phyloP scores from a whole-genome alignment of 2,888 invertebrate species.

The Dryadula phaetusa region DNA sequence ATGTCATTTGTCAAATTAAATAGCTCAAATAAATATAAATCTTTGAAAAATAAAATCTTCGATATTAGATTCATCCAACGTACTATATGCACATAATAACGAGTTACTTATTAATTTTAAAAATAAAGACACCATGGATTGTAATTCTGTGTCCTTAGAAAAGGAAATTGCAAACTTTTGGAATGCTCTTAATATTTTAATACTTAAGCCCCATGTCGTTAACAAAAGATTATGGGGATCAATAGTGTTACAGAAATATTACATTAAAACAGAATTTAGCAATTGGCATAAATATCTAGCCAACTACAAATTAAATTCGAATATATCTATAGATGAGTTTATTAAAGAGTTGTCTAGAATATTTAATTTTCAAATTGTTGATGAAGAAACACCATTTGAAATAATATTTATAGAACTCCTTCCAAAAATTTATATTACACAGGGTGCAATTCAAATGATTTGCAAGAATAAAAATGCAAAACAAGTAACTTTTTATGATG shows the following conservation, averaged over 20 bases:
- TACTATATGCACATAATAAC: not conserved
- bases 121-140: not conserved
- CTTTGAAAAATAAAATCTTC: not conserved
- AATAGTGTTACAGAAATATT: conserved; percentile 58
- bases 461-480: conserved; percentile 67
- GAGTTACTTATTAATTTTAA: not conserved
- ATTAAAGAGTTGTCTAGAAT: conserved; percentile 40
- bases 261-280: conserved; percentile 26
- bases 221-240: conserved; percentile 88
- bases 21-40: too few species aligned
- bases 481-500: conserved; percentile 76
- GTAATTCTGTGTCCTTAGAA: not conserved
- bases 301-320: conserved; percentile 31
- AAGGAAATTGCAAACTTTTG: conserved; percentile 76
- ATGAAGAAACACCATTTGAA: conserved; percentile 49
- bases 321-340: conserved; percentile 29
- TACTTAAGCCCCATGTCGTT: conserved; percentile 88
- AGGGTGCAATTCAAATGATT: conserved; percentile 65
- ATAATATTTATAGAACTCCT: conserved; percentile 66
- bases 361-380: conserved; percentile 42
- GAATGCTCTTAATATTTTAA: conserved; percentile 85
- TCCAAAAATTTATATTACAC: conserved; percentile 64
- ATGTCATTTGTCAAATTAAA: not conserved
- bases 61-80: not conserved
- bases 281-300: conserved; percentile 33